Conservation (phyloP, 2,113 vertebrate species). For the Oryzias woworae region DNA sequence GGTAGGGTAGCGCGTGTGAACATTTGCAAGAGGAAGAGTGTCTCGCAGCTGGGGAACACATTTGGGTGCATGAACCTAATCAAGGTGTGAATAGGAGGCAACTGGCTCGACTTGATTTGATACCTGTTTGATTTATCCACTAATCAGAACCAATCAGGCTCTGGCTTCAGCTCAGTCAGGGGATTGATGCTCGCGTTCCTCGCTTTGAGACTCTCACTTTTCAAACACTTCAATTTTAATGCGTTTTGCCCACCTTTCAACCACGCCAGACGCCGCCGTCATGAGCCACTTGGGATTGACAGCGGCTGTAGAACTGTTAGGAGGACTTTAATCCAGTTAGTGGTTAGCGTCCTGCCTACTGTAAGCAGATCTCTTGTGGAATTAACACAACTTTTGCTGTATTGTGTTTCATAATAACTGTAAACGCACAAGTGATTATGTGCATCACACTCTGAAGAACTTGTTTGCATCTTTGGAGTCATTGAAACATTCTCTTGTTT, state of each 20-base stretch:
- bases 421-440: not conserved
- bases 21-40: slow-evolving; percentile 27
- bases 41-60: slow-evolving; percentile 55
- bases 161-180: slow-evolving; percentile 54
- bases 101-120: slow-evolving; percentile 71
- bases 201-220: slow-evolving; percentile 48
- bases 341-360: slow-evolving; percentile 31
- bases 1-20: slow-evolving; percentile 21
- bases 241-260: slow-evolving; percentile 37
- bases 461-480: too few relatives aligned
- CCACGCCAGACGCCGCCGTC: slow-evolving; percentile 13
- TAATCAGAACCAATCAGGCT: slow-evolving; percentile 75
- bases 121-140: slow-evolving; percentile 74
- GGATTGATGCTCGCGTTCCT: slow-evolving; percentile 44
- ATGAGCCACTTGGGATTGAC: slow-evolving; percentile 43
- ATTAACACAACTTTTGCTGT: slow-evolving; percentile 12
- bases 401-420: slow-evolving; percentile 12
- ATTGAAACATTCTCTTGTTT: too few relatives aligned
- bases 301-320: slow-evolving; percentile 26
- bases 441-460: too few relatives aligned
- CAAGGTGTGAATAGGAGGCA: slow-evolving; percentile 71
- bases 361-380: slow-evolving; percentile 9
- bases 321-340: slow-evolving; percentile 56
- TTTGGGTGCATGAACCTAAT: slow-evolving; percentile 75
- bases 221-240: slow-evolving; percentile 50